phyloP scores from a whole-genome alignment of 2,888 invertebrate species.

The Tipula vernalis region DNA sequence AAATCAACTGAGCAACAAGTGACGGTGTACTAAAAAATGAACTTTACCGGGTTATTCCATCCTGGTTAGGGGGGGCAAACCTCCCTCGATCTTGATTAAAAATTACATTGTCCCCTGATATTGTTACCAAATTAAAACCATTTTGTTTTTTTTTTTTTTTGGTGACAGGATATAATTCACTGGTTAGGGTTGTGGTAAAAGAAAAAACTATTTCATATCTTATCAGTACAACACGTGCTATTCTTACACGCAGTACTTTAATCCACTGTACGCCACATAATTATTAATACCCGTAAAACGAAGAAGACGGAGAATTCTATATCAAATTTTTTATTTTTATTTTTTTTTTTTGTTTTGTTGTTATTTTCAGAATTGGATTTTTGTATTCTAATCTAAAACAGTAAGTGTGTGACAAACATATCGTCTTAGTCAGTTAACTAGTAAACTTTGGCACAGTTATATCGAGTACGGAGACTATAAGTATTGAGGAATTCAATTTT shows the following conservation, averaged over 20 bases:
- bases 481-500: not conserved
- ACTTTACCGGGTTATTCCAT: not conserved
- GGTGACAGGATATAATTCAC: too few species aligned
- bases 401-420: not conserved
- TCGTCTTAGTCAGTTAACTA: not conserved
- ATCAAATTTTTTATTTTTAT: not conserved
- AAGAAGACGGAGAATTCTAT: not conserved
- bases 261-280: not conserved
- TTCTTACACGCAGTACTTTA: not conserved
- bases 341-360: not conserved
- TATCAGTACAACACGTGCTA: not conserved
- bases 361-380: not conserved
- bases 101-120: too few species aligned
- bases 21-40: not conserved
- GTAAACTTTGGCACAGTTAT: not conserved
- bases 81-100: not conserved
- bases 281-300: not conserved
- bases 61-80: not conserved
- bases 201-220: not conserved
- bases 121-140: too few species aligned
- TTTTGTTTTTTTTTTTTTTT: too few species aligned
- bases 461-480: not conserved
- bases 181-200: not conserved
- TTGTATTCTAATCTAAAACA: not conserved
- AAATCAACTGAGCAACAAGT: not conserved